These are phyloP conservation scores for Cydia amplana DNA, from an alignment of 1,140 invertebrate species.

Conservation along the genomic window DNA sequence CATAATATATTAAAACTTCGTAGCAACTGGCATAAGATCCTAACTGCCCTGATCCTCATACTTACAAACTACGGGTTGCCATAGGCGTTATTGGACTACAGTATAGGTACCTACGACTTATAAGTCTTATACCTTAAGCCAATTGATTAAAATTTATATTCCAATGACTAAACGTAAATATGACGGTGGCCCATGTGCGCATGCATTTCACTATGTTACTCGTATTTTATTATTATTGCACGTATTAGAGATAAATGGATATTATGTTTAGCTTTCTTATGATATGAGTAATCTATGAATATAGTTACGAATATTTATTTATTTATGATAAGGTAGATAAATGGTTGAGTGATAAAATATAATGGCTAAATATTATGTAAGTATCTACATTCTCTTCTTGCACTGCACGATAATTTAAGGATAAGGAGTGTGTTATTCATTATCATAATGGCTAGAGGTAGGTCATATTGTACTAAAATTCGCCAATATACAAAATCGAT, in stretches of 20 bases:
- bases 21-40: background rate
- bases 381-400: background rate
- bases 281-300: slow-evolving; percentile 15
- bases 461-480: no score
- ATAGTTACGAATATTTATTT: background rate
- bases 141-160: slow-evolving; percentile 4
- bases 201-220: background rate
- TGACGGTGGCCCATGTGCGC: slow-evolving; percentile 3
- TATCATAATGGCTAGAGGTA: no score
- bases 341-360: background rate
- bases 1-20: background rate
- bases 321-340: background rate
- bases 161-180: background rate
- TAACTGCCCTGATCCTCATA: background rate
- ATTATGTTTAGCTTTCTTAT: slow-evolving; percentile 12
- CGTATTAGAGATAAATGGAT: background rate
- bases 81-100: background rate
- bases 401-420: no score
- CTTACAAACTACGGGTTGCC: background rate
- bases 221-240: slow-evolving; percentile 1
- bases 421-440: no score
- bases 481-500: no score
- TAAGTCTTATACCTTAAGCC: background rate
- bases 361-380: background rate
- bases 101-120: background rate